Conservation (phyloP, 2,888 invertebrate species). For the Anthoptus insignis region DNA sequence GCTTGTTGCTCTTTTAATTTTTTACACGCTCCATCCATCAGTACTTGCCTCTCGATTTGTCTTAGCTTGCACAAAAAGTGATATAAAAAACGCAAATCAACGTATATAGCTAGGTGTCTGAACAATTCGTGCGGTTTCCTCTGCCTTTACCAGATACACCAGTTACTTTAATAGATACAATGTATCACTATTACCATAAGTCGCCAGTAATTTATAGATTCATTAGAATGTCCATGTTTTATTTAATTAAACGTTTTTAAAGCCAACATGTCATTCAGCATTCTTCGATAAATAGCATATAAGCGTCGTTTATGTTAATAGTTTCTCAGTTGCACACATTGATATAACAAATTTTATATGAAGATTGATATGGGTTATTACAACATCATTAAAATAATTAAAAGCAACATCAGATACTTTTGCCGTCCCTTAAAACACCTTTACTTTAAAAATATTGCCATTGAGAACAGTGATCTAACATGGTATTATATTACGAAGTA, state of each 20-base stretch:
- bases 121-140: constrained; percentile 33
- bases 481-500: constrained; percentile 23
- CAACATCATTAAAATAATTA: too few relatives aligned
- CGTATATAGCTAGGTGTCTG: constrained; percentile 24
- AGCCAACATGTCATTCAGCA: constrained; percentile 29
- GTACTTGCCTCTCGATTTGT: constrained; percentile 13
- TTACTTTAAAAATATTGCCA: constrained; percentile 25
- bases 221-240: constrained; percentile 38
- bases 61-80: constrained; percentile 15
- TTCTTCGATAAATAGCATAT: constrained; percentile 33
- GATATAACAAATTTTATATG: neutral
- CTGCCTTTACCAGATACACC: constrained; percentile 26
- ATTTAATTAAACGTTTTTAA: constrained; percentile 40
- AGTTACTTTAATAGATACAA: constrained; percentile 33
- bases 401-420: constrained; percentile 21
- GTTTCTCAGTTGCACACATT: constrained; percentile 17
- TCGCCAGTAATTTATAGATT: constrained; percentile 36
- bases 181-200: constrained; percentile 36
- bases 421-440: constrained; percentile 30
- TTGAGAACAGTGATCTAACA: constrained; percentile 20
- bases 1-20: constrained; percentile 15
- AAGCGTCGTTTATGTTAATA: constrained; percentile 37
- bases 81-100: constrained; percentile 16
- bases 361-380: constrained; percentile 14
- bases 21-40: constrained; percentile 13